Percentiles rank a stretch among this genome's conserved stretches.
Conservation (phyloP, 2,888 invertebrate species). For the Protula sp. region DNA sequence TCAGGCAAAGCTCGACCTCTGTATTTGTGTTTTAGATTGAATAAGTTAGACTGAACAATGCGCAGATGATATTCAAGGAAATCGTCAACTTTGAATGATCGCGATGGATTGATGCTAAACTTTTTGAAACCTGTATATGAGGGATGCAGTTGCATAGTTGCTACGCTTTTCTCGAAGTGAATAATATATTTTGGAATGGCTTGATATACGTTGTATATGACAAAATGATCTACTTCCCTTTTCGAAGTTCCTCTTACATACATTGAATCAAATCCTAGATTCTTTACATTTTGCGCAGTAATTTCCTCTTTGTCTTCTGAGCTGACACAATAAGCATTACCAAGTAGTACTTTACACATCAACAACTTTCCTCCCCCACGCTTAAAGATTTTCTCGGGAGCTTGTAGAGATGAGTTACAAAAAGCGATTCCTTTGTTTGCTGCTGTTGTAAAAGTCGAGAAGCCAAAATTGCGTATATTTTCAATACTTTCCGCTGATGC, state of each 20-base stretch:
- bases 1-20: neutral
- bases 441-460: conserved; percentile 6
- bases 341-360: conserved; percentile 20
- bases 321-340: conserved; percentile 6
- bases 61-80: conserved; percentile 9
- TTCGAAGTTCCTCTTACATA: too few species aligned
- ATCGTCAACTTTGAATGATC: neutral
- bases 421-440: conserved; percentile 16
- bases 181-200: conserved; percentile 15
- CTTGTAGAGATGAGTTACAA: conserved; percentile 20
- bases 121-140: too few species aligned
- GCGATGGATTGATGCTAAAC: neutral
- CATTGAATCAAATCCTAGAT: conserved; percentile 11
- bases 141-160: too few species aligned
- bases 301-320: conserved; percentile 2
- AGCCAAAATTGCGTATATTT: conserved; percentile 9
- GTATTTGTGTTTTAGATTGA: too few species aligned
- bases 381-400: conserved; percentile 16
- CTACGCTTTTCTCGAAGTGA: too few species aligned
- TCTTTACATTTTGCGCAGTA: conserved; percentile 1
- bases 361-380: conserved; percentile 17
- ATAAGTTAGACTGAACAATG: conserved; percentile 15
- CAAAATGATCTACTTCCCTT: conserved; percentile 20
- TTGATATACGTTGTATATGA: conserved; percentile 12
- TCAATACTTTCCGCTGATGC: conserved; percentile 14